These are phyloP conservation scores for Oenanthe oenanthe DNA, from an alignment of 2,113 vertebrate genomes.

Conservation along the genomic window DNA sequence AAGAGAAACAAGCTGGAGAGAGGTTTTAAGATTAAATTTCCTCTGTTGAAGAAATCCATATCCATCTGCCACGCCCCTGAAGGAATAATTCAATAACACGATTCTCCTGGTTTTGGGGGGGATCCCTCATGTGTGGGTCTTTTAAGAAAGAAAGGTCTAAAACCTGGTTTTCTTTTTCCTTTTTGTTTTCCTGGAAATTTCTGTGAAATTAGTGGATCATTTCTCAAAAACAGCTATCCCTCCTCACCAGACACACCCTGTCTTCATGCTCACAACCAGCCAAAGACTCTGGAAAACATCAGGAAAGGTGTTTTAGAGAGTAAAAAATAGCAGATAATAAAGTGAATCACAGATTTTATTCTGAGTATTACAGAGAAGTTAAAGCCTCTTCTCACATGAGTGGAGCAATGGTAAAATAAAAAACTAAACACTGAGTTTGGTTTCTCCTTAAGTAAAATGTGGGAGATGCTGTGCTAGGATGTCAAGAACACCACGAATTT, in stretches of 20 bases:
- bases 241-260: not conserved
- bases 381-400: not conserved
- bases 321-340: not conserved
- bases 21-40: not conserved
- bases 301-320: not conserved
- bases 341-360: not conserved
- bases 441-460: not conserved
- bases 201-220: not conserved
- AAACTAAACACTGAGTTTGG: not conserved
- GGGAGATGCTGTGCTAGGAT: not conserved
- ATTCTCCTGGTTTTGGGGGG: not conserved
- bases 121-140: not conserved
- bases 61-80: not conserved
- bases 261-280: not conserved
- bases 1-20: not conserved
- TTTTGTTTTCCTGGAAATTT: not conserved
- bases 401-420: not conserved
- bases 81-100: not conserved
- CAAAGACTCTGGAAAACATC: not conserved
- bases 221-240: not conserved
- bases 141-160: not conserved
- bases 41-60: not conserved
- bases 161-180: fast-evolving
- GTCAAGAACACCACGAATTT: not conserved
- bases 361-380: not conserved